Evolutionary conservation across 1,140 invertebrate genomes (phyloP).

Genomic region (Caenorhabditis brenneri): DNA sequence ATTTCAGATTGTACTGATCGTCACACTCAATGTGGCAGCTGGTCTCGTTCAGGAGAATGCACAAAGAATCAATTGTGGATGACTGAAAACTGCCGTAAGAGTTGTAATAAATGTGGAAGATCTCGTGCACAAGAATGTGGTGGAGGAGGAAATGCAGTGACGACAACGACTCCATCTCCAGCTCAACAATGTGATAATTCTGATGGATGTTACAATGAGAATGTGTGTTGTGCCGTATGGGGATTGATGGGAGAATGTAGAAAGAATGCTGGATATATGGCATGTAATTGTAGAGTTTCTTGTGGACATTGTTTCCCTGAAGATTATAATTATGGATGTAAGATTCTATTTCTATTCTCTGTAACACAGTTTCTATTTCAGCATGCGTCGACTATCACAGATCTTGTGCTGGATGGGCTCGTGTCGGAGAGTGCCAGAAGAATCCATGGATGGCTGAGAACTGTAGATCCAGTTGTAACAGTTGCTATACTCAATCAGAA

Average conservation of each 20-base stretch:
- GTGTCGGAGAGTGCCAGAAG: conserved; percentile 51
- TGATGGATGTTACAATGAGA: conserved; percentile 59
- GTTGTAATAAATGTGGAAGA: conserved; percentile 54
- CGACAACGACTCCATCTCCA: neutral
- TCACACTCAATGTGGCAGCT: conserved; percentile 52
- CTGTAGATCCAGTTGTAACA: conserved; percentile 46
- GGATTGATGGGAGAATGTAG: conserved; percentile 55
- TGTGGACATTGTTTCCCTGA: conserved; percentile 55
- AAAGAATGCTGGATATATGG: conserved; percentile 54
- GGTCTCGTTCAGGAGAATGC: conserved; percentile 57
- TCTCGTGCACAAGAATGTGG: conserved; percentile 56
- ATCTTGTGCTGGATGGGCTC: conserved; percentile 50
- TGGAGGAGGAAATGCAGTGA: neutral
- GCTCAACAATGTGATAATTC: conserved; percentile 27
- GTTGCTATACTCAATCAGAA: conserved; percentile 47
- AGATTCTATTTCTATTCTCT: neutral
- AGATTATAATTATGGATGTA: conserved; percentile 57
- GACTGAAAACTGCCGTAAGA: conserved; percentile 57
- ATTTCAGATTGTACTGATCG: conserved; percentile 56
- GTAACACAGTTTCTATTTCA: neutral
- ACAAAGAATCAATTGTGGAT: conserved; percentile 53
- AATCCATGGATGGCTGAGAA: conserved; percentile 59
- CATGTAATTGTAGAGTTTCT: conserved; percentile 55
- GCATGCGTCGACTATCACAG: conserved; percentile 55
- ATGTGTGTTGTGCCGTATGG: conserved; percentile 58